Percentiles rank a stretch among this genome's conserved stretches.
phyloP scores from a whole-genome alignment of 2,888 invertebrate species.

The Pyrrhosoma nymphula region DNA sequence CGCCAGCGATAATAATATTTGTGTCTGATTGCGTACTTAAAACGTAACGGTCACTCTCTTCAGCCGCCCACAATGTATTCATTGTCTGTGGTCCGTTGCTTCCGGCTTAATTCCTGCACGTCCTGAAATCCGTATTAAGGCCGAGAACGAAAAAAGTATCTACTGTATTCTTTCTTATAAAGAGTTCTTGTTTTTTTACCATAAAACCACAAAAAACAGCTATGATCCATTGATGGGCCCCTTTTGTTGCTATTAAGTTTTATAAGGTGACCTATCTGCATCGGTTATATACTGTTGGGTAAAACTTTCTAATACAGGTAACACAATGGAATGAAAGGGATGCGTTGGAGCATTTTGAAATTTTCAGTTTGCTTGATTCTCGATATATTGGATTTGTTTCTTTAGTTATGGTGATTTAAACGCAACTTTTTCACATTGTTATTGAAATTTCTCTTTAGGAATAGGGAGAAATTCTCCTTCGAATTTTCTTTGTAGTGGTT shows the following conservation, averaged over 20 bases:
- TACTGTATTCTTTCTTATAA: constrained; percentile 27
- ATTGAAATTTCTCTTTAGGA: too few species aligned
- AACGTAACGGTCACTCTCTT: constrained; percentile 42
- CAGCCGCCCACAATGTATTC: constrained; percentile 33
- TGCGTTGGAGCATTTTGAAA: too few species aligned
- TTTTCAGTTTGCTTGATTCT: too few species aligned
- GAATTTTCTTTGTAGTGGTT: too few species aligned
- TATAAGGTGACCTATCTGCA: neutral
- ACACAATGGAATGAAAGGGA: too few species aligned
- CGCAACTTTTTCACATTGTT: too few species aligned
- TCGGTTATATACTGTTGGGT: neutral
- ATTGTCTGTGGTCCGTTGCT: constrained; percentile 49
- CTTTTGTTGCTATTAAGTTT: neutral
- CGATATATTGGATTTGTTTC: too few species aligned
- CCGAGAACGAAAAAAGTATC: neutral
- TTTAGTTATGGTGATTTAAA: too few species aligned
- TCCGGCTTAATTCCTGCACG: constrained; percentile 56
- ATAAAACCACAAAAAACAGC: constrained; percentile 11
- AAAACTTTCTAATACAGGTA: too few species aligned
- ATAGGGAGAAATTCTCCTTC: too few species aligned
- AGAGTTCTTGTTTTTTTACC: neutral
- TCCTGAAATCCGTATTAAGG: constrained; percentile 42
- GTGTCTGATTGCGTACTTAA: constrained; percentile 32
- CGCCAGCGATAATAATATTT: constrained; percentile 18
- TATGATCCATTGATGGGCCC: neutral